Evolutionary conservation across 2,888 invertebrate species (phyloP).

Genomic region (Scaptomyza polygonia): DNA sequence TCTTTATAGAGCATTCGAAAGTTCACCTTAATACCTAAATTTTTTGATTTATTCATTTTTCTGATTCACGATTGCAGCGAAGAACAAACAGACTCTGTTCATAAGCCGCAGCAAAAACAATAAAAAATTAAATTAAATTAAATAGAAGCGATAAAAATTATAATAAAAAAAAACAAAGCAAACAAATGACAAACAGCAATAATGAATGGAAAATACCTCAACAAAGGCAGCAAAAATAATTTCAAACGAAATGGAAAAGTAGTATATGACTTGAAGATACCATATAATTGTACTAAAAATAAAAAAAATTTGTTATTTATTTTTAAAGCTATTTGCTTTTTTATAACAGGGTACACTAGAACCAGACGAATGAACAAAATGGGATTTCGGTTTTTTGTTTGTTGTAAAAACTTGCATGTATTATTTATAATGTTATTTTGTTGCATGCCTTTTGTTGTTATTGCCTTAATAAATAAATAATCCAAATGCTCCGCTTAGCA

Average conservation of each 20-base stretch:
- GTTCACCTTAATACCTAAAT: neutral
- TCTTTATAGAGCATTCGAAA: neutral
- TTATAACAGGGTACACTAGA: constrained; percentile 2
- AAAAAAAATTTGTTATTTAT: neutral
- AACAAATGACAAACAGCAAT: constrained; percentile 32
- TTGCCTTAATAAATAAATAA: constrained; percentile 66
- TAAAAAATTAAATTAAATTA: constrained; percentile 14
- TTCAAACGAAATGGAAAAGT: neutral
- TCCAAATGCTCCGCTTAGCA: constrained; percentile 63
- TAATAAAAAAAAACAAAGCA: constrained; percentile 12
- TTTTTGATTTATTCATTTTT: constrained; percentile 22
- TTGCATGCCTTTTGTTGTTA: constrained; percentile 40
- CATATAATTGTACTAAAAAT: neutral
- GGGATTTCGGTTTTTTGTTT: constrained; percentile 6
- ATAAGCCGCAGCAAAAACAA: constrained; percentile 32
- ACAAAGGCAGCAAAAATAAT: neutral
- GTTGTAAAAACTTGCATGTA: constrained; percentile 60
- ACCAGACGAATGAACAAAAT: constrained; percentile 13
- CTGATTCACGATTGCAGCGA: constrained; percentile 4
- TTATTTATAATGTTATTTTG: constrained; percentile 58
- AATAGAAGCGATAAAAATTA: constrained; percentile 42
- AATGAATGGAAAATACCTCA: constrained; percentile 42
- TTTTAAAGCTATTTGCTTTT: neutral
- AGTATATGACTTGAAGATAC: neutral
- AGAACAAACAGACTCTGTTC: constrained; percentile 20